Evolutionary conservation across 2,888 invertebrate species (phyloP).

Genomic region (Tiphia femorata): DNA sequence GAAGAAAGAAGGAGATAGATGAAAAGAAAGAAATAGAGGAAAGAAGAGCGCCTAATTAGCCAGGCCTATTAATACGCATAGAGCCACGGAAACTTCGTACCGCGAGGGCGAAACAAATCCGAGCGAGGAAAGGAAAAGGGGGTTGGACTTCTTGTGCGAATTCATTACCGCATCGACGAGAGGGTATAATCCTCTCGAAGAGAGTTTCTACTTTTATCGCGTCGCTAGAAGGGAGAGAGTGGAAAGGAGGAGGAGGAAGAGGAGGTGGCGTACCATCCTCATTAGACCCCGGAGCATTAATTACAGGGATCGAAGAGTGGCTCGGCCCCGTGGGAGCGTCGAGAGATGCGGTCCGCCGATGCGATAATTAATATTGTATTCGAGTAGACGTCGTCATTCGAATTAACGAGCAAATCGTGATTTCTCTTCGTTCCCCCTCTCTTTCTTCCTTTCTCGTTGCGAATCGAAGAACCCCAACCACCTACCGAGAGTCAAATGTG

Average conservation of each 20-base stretch:
- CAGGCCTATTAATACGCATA: too few relatives aligned
- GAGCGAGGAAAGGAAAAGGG: background rate
- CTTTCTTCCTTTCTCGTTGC: too few relatives aligned
- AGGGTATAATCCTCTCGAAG: too few relatives aligned
- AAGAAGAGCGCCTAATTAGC: too few relatives aligned
- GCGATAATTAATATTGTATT: slow-evolving; percentile 37
- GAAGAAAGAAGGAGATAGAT: background rate
- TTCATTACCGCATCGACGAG: too few relatives aligned
- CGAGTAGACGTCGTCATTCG: background rate
- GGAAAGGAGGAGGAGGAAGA: background rate
- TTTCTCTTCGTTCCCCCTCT: too few relatives aligned
- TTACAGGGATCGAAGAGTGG: slow-evolving; percentile 23
- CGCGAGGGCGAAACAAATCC: background rate
- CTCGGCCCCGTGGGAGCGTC: slow-evolving; percentile 15
- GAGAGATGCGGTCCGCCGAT: too few relatives aligned
- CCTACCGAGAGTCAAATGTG: too few relatives aligned
- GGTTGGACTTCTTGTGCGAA: too few relatives aligned
- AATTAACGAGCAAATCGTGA: background rate
- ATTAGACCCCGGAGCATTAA: slow-evolving; percentile 28
- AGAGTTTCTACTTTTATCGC: too few relatives aligned
- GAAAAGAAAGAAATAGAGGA: background rate
- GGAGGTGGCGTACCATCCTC: background rate
- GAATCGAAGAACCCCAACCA: too few relatives aligned
- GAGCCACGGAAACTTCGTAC: too few relatives aligned
- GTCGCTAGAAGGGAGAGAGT: background rate